Evolutionary conservation across 2,113 vertebrate species (phyloP).

Genomic region (Bos javanicus): DNA sequence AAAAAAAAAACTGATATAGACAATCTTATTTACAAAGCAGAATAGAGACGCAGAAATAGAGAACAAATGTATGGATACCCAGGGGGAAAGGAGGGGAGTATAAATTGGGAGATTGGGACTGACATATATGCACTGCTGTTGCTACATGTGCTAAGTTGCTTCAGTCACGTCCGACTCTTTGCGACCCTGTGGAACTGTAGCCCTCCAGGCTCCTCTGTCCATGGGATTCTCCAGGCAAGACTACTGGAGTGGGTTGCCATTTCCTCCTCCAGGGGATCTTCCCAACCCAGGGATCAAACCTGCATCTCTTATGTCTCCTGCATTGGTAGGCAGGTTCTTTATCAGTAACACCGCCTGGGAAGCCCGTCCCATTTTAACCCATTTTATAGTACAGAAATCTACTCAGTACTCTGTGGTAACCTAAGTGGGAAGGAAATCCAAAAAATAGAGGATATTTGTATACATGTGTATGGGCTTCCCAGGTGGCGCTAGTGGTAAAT

Average conservation of each 20-base stretch:
- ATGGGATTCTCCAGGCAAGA: background rate
- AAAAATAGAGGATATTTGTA: background rate
- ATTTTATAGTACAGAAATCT: background rate
- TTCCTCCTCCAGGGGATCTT: background rate
- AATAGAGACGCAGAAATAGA: background rate
- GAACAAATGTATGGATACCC: background rate
- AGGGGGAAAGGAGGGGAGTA: background rate
- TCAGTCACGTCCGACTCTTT: background rate
- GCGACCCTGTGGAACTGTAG: background rate
- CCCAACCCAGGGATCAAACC: background rate
- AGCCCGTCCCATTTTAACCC: background rate
- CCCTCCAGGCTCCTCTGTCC: background rate
- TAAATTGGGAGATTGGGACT: background rate
- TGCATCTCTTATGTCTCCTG: background rate
- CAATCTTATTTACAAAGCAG: background rate
- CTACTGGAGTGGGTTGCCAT: background rate
- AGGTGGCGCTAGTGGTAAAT: background rate
- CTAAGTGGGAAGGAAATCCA: background rate
- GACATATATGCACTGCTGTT: background rate
- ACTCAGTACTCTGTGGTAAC: background rate
- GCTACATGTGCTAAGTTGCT: background rate
- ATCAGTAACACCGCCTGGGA: background rate
- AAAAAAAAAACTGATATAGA: background rate
- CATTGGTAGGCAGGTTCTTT: background rate
- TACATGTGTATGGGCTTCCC: background rate